Evolutionary conservation across 1,140 invertebrate species (phyloP), one percentile per base, ranked within the genome.

Genomic region (Atta colombica): DNA sequence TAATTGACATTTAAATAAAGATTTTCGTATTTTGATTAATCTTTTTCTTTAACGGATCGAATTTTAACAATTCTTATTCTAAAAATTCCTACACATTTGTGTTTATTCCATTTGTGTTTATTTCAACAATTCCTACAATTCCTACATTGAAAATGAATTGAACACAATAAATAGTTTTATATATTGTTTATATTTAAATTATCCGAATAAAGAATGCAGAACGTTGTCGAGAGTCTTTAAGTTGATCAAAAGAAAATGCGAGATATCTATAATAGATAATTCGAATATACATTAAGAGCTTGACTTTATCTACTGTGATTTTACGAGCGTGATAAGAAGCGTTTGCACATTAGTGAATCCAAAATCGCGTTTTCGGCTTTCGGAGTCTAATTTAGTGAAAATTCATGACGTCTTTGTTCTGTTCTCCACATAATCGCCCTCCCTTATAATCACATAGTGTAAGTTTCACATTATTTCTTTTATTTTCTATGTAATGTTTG

Each of bases 321-420:
- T 53, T 68, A 80, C 49, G 28, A 77, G 39, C 39, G 16, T 35
- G 63, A 80, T 80, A 78, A 53, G 28, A 68, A 80, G 51, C 18
- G 45, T 51, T 49, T 65, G 14, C 63, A 65, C 7, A 18, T 35
- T 49, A 45, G 8, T 68, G n/a, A 68, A 66, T 28, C 7, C 55
- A 14, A 68, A 68, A 80, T 55, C 31, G n/a, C 14, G 61, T n/a
- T 78, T 45, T 51, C 61, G 25, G 21, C 21, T 61, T 55, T 55
- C 49, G 8, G 8, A 80, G 14, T 51, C 45, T 66, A 65, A 66
- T 66, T 78, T 66, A 51, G 28, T 51, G 12, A 66, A 78, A 28
- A 55, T 80, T 80, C n/a, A 66, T 45, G 16, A 45, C 25, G 21
- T 35, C 12, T 66, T 78, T 78, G 25, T 68, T 25, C n/a, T 80